Evolutionary conservation across 2,113 vertebrate species (phyloP).

Genomic region (Campylomormyrus tamandua): DNA sequence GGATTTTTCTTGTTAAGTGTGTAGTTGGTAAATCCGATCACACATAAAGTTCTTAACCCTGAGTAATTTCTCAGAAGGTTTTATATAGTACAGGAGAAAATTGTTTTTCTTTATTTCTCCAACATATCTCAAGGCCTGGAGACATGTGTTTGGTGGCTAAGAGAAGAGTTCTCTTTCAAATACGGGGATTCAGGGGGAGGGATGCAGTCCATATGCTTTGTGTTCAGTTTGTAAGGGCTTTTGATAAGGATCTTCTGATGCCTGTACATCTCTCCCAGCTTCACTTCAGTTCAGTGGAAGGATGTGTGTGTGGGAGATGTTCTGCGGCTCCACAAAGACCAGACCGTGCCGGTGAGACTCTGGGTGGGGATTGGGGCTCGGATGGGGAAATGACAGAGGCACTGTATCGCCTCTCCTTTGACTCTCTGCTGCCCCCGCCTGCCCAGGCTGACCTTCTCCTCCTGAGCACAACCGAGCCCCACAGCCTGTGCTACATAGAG

Average conservation of each 20-base stretch:
- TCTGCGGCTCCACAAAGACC: slow-evolving; percentile 70
- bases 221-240: too few relatives aligned
- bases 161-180: neutral
- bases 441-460: slow-evolving; percentile 76
- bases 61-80: neutral
- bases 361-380: neutral
- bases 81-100: neutral
- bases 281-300: slow-evolving; percentile 63
- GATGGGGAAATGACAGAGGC: neutral
- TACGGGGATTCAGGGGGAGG: neutral
- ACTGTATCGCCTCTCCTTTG: neutral
- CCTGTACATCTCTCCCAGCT: slow-evolving; percentile 52
- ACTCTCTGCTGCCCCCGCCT: neutral
- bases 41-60: neutral
- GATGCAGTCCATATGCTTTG: neutral
- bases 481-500: slow-evolving; percentile 89
- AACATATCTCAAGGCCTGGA: neutral
- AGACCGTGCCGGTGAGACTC: slow-evolving; percentile 73
- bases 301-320: slow-evolving; percentile 77
- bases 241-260: neutral
- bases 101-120: neutral
- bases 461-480: slow-evolving; percentile 81
- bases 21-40: neutral
- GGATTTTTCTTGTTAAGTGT: neutral
- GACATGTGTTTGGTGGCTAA: neutral